Percentiles rank a stretch among this genome's conserved stretches.
These are phyloP conservation scores for Thalassaphorura encarpata DNA, from an alignment of 1,140 invertebrate genomes.

Conservation along the genomic window DNA sequence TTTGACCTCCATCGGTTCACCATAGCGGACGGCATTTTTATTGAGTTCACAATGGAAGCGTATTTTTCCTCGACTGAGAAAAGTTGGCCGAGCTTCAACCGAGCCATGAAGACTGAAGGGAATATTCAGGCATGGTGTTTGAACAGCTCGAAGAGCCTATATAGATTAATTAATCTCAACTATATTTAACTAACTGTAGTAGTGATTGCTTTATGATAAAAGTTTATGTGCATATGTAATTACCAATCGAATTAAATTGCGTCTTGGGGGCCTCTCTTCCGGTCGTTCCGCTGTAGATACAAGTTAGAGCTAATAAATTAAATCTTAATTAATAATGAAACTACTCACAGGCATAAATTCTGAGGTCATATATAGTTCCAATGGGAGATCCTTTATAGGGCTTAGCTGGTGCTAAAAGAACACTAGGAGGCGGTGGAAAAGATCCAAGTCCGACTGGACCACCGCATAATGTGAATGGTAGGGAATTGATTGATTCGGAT, in stretches of 20 bases:
- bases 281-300: slow-evolving; percentile 58
- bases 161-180: no score
- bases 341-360: slow-evolving; percentile 60
- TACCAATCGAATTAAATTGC: slow-evolving; percentile 70
- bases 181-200: no score
- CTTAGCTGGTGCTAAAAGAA: slow-evolving; percentile 78
- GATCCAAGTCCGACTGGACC: slow-evolving; percentile 46
- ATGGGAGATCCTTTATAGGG: slow-evolving; percentile 82
- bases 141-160: slow-evolving; percentile 12
- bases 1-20: slow-evolving; percentile 48
- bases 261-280: slow-evolving; percentile 62
- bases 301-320: no score
- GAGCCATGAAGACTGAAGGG: slow-evolving; percentile 13
- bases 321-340: not conserved
- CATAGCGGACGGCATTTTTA: slow-evolving; percentile 65
- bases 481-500: slow-evolving; percentile 26
- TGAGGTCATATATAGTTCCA: slow-evolving; percentile 73
- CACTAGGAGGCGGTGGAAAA: slow-evolving; percentile 73
- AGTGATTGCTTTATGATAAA: no score
- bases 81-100: slow-evolving; percentile 32
- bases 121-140: slow-evolving; percentile 17
- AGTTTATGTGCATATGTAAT: no score
- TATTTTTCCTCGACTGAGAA: slow-evolving; percentile 53
- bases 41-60: slow-evolving; percentile 81
- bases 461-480: slow-evolving; percentile 30